Base-by-base conservation (phyloP, 2,113 vertebrate genomes). In the Athene cunicularia region DNA sequence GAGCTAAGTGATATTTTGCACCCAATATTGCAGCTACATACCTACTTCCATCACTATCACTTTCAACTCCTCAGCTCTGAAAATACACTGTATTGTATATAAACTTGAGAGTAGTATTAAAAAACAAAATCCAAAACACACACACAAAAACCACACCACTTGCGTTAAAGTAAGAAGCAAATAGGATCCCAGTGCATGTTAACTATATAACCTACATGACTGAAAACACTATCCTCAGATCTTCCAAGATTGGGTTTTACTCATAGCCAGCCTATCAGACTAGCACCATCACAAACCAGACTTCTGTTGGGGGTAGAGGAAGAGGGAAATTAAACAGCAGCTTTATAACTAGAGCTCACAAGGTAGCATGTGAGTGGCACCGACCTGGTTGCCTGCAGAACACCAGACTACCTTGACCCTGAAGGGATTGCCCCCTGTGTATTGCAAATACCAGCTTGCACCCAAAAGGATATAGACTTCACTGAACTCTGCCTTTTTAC, bases 301-400 rank as follows among this genome's bases (percentile, higher is more conserved):
- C 13, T 30, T 37, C 56, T 43, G 4, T 58, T 45, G 10, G 23
- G 30, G 8, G 6, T 14, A 50, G 8, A 49, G 14, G 27, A 49
- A 95, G 8, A 49, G 14, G 27, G 53, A 95, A 76, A 45, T 23
- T 14, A 76, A 85, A 60, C 11, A 22, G 4, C 27, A 60, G 27
- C 27, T 67, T 55, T 43, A 19, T 22, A 73, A 27, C 20, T 28
- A 53, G 16, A 76, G 32, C 41, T 62, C 75, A 77, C 0, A 0
- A 37, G 28, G 32, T 12, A 5, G 7, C 2, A 1, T 2, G 10
- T 14, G 20, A 50, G 19, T 9, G 14, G 50, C 32, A 32, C 20
- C 20, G 10, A 41, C 9, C 1, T 1, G 2, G 27, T 8, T 60
- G 11, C 35, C 22, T 2, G 0, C 9, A 21, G 41, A 52, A 26